These are phyloP conservation scores for Alethe castanea DNA, from an alignment of 2,113 vertebrate species.

Conservation along the genomic window DNA sequence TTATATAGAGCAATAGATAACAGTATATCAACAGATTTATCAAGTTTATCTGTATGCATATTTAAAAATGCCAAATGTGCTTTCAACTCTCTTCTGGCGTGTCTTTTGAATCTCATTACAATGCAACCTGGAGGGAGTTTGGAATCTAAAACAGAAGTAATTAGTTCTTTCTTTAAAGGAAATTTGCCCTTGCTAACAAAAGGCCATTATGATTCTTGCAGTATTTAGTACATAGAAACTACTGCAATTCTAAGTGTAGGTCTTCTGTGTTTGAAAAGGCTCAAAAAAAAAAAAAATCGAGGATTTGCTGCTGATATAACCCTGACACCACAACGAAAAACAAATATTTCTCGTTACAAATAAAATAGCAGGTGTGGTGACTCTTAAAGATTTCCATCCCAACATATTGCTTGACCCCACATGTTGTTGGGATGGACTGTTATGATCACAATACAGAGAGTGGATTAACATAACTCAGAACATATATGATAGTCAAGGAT, in stretches of 20 bases:
- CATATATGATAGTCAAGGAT: background rate
- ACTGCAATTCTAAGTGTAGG: background rate
- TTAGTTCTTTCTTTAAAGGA: conserved; percentile 31
- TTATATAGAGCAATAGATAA: background rate
- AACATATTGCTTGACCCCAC: rapidly evolving
- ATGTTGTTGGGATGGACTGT: rapidly evolving
- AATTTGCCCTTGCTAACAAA: background rate
- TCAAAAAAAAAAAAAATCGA: background rate
- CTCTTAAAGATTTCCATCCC: background rate
- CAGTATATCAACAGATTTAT: conserved; percentile 18
- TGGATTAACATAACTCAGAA: background rate
- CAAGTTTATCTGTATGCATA: conserved; percentile 16
- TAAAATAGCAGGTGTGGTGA: background rate
- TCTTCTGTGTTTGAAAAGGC: background rate
- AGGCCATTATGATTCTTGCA: background rate
- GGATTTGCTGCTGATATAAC: background rate
- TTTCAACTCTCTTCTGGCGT: background rate
- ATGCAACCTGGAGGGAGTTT: conserved; percentile 34
- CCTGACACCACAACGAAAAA: background rate
- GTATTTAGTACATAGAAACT: background rate
- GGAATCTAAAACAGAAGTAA: conserved; percentile 16
- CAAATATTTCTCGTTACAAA: background rate
- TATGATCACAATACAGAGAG: background rate
- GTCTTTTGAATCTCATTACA: conserved; percentile 36
- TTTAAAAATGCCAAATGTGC: conserved; percentile 32